phyloP scores from a whole-genome alignment of 2,888 invertebrate genomes.

The Abrostola triplasia region DNA sequence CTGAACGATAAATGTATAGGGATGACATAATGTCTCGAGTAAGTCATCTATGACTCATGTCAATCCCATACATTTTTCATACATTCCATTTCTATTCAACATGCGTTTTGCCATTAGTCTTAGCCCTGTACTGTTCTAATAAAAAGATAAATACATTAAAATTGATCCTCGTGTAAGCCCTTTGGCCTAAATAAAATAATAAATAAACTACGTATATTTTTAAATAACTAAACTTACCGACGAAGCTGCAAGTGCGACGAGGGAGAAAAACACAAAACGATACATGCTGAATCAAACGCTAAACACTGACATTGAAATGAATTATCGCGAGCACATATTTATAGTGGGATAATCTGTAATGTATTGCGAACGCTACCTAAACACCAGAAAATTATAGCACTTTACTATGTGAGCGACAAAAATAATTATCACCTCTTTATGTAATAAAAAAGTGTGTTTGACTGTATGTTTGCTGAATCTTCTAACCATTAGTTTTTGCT shows the following conservation, averaged over 20 bases:
- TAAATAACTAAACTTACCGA: slow-evolving; percentile 24
- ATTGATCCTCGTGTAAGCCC: not conserved
- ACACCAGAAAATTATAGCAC: slow-evolving; percentile 55
- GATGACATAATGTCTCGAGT: too few species aligned
- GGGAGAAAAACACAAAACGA: slow-evolving; percentile 23
- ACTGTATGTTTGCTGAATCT: slow-evolving; percentile 1
- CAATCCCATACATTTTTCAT: too few species aligned
- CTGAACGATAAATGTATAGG: too few species aligned
- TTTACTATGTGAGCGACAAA: slow-evolving; percentile 5
- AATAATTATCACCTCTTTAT: slow-evolving; percentile 2
- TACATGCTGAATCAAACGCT: slow-evolving; percentile 40
- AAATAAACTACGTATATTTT: too few species aligned
- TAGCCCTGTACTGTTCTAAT: not conserved
- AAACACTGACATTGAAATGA: slow-evolving; percentile 7
- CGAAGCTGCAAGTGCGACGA: slow-evolving; percentile 9
- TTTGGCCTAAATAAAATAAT: not conserved
- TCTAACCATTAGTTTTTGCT: too few species aligned
- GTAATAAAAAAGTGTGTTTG: not conserved
- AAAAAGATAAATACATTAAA: not conserved
- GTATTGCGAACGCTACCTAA: slow-evolving; percentile 33
- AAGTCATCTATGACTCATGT: too few species aligned
- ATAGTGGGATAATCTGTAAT: slow-evolving; percentile 13
- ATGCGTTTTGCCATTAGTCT: not conserved
- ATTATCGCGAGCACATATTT: slow-evolving; percentile 10
- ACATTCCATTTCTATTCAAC: too few species aligned